Base-by-base conservation (phyloP, 2,888 invertebrate species). In the Neoitamus cyanurus region DNA sequence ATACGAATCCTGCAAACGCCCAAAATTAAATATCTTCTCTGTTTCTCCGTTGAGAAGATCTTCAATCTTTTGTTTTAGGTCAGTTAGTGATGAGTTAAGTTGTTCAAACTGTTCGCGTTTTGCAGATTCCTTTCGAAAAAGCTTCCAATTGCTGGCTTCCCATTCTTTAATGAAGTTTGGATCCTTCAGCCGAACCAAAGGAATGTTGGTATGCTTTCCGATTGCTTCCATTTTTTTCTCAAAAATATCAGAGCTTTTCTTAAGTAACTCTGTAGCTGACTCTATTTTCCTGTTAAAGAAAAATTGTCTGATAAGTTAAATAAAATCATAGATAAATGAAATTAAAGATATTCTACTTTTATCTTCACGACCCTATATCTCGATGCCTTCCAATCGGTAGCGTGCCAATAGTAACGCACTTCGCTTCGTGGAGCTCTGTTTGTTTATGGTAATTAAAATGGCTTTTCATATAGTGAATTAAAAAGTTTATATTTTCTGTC, bases 21-120 rank as follows among this genome's bases (percentile, higher is more conserved):
- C 58, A 20, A 1, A 20, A 25, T 58, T 58, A 3, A 11, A 20
- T 15, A 25, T 20, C 11, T 58, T 86, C 25, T 88, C 87, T 2
- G 87, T 46, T 70, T 89, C 88, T 72, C 89, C 88, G 2, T 86
- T 86, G 37, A 89, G 88, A 78, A 90, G 90, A 4, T 86, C 86
- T 36, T 90, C 90, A 72, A 90, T 88, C 1, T 86, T 86, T 1
- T 88, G 88, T 34, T 89, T 89, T 0, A 90, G 86, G 1, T 83
- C 85, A 2, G 42, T 75, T 0, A 89, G 85, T 0, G 88, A 87
- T 0, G 82, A 34, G 6, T 89, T 34, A 1, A 34, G 3, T 84
- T 1, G 13, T 15, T 15, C 20, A 34, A 73, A 1, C 30, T 34
- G 20, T 85, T 85, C 6, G 48, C 84, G 0, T 86, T 88, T 88